Evolutionary conservation across 2,797 vertebrate species (phyloP).

Genomic region (Crenichthys baileyi): DNA sequence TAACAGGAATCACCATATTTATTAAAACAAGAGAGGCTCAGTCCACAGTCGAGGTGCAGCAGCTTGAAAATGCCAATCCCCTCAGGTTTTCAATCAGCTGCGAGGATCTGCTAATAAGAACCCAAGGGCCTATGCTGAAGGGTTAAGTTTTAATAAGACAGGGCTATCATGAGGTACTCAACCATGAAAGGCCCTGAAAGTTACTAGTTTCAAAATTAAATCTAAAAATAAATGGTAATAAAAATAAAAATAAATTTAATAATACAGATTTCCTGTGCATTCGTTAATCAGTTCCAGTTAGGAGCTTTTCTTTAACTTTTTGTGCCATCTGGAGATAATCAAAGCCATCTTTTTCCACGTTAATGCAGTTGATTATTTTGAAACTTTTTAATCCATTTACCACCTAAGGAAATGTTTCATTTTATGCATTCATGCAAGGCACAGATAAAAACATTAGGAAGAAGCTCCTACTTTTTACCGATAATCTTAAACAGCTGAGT

Average conservation of each 20-base stretch:
- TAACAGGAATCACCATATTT: neutral
- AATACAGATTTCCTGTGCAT: neutral
- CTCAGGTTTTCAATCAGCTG: neutral
- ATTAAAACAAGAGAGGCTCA: neutral
- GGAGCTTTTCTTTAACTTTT: neutral
- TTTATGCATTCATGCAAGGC: neutral
- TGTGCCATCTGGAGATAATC: neutral
- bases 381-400: slow-evolving; percentile 2
- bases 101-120: neutral
- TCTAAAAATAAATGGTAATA: neutral
- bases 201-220: neutral
- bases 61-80: neutral
- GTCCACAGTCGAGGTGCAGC: neutral
- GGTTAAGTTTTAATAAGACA: slow-evolving; percentile 7
- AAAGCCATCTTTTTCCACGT: neutral
- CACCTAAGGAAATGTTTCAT: neutral
- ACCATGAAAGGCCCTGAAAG: neutral
- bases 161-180: neutral
- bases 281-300: neutral
- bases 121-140: neutral
- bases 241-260: neutral
- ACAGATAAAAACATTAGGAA: neutral
- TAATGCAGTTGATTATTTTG: neutral
- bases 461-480: neutral
- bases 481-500: neutral